Evolutionary conservation across 2,888 invertebrate genomes (phyloP), one percentile per base, ranked within the genome.

Genomic region (Oligia fasciuncula): DNA sequence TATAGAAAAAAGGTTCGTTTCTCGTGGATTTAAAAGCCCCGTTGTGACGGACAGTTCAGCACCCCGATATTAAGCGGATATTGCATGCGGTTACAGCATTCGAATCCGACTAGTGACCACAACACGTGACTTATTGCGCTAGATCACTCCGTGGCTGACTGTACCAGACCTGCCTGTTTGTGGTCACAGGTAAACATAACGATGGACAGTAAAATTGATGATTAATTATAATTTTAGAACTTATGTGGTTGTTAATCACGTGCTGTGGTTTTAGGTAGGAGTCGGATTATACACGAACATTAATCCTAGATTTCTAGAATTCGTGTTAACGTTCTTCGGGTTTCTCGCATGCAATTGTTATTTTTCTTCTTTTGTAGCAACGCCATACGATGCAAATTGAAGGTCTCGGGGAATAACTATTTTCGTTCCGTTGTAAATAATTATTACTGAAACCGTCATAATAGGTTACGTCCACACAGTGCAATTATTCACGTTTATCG

Each of bases 51-150:
- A 76, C 62, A 79, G 80, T 75, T 71, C 76, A 82, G 76, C 73
- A 70, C 51, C 54, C 49, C 84, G 73, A 86, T 85, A 85, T 87
- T 70, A 73, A 85, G 71, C 89, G 89, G 90, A 89, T 88, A 91
- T 91, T 91, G 87, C 90, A 84, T 86, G 90, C 87, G 89, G 90
- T 87, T 80, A 79, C 83, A 80, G 73, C 84, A 77, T 88, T 85
- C 77, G 81, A 79, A 85, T 84, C 49, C 72, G 65, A 74, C 77
- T 68, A 77, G 62, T 14, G 73, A 84, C 85, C 83, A 75, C 79
- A 73, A 73, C 75, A 79, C 83, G 78, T 84, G 82, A 85, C 80
- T 87, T 89, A 87, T 85, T 85, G 85, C 77, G 73, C 71, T 78
- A 68, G 73, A 84, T 77, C 68, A 86, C 77, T 85, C 51, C 79